These are phyloP conservation scores for Trichosurus vulpecula DNA, from an alignment of 2,797 vertebrate species.

Conservation along the genomic window DNA sequence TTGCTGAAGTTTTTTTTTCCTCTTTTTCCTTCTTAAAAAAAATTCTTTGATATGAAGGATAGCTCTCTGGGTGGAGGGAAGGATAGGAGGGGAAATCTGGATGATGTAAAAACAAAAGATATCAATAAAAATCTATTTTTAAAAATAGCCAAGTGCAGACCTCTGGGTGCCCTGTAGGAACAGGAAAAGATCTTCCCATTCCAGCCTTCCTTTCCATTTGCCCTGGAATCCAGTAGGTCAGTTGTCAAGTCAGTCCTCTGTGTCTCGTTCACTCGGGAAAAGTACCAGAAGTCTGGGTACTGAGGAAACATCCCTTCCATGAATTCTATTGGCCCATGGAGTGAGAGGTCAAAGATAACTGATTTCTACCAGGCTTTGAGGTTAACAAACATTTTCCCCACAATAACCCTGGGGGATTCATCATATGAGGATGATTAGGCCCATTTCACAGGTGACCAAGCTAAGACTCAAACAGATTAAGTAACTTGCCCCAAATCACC, in stretches of 20 bases:
- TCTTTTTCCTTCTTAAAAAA: neutral
- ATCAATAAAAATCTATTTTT: neutral
- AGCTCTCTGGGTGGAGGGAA: no score
- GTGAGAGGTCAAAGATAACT: no score
- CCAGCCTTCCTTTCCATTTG: neutral
- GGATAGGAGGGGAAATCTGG: neutral
- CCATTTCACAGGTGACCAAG: neutral
- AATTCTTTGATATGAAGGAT: neutral
- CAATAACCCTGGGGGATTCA: no score
- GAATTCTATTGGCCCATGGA: no score
- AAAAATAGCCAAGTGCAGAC: no score
- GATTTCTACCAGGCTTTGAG: no score
- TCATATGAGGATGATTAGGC: no score
- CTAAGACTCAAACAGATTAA: neutral
- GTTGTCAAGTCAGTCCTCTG: neutral
- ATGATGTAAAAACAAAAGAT: neutral
- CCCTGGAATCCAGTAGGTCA: neutral
- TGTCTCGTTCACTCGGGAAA: neutral
- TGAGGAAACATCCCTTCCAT: no score
- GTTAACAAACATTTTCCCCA: no score
- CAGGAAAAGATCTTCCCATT: neutral
- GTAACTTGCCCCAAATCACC: neutral
- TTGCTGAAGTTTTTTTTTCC: neutral
- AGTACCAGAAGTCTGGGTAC: neutral
- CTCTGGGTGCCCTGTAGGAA: no score